phyloP scores from a whole-genome alignment of 2,113 vertebrate species.

The Paramormyrops kingsleyae region DNA sequence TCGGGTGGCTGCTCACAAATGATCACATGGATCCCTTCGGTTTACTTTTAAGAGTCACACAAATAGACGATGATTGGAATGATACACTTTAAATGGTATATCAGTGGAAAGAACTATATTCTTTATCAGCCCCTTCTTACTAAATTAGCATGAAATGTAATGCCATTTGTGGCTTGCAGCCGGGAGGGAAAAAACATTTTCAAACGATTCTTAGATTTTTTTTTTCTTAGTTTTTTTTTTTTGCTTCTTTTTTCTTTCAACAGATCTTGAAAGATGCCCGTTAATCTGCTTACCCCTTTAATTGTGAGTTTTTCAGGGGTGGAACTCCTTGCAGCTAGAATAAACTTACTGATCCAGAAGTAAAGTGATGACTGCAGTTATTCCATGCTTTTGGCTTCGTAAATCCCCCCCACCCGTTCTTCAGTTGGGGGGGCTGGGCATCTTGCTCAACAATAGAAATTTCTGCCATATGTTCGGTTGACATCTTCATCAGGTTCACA shows the following conservation, averaged over 20 bases:
- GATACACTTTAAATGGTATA: constrained; percentile 59
- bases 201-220: constrained; percentile 47
- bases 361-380: constrained; percentile 74
- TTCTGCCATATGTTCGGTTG: constrained; percentile 92
- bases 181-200: constrained; percentile 34
- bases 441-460: constrained; percentile 80
- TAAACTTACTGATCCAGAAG: constrained; percentile 75
- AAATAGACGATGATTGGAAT: constrained; percentile 54
- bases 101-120: constrained; percentile 49
- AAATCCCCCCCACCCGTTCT: constrained; percentile 38
- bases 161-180: constrained; percentile 59
- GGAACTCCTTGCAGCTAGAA: constrained; percentile 64
- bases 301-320: constrained; percentile 54
- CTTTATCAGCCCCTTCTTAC: constrained; percentile 45
- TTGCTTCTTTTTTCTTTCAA: constrained; percentile 44
- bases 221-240: neutral
- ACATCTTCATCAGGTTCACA: constrained; percentile 97
- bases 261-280: constrained; percentile 59
- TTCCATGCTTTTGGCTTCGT: constrained; percentile 64
- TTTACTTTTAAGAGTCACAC: constrained; percentile 26
- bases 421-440: constrained; percentile 54
- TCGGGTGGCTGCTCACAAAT: neutral
- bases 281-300: constrained; percentile 76
- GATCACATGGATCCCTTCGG: constrained; percentile 6
- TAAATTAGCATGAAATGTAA: constrained; percentile 77